Evolutionary conservation across 2,797 vertebrate species (phyloP), one percentile per base, ranked within the genome.

Genomic region (Enteromius mattozi): DNA sequence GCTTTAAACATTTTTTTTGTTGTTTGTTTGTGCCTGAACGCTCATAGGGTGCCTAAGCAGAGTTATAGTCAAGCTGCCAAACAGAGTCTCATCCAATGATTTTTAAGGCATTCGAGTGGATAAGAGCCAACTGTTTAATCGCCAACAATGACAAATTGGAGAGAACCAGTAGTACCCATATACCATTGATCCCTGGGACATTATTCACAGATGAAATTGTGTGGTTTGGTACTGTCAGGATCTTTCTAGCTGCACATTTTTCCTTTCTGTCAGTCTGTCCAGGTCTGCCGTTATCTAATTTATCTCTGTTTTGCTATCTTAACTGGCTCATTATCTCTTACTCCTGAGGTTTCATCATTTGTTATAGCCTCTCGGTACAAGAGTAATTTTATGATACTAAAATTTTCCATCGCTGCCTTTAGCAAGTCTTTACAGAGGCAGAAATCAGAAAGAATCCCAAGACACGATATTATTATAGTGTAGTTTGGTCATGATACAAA

Each of bases 291-390:
- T 69, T 35, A 69, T 78, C 63, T 78, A n/a, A 59, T 83, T 45
- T 69, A 78, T 69, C 24, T 69, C 17, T 59, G 33, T 54, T 76
- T 69, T 68, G 63, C 82, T 59, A 83, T 35, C 82, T 45, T 83
- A 77, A 83, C 82, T 47, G 65, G 24, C 63, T 70, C 75, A 61
- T 83, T 61, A 83, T 78, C 74, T 78, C 49, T 19, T 61, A n/a
- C 75, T 59, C 74, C 37, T 78, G 82, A 83, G 63, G 77, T 83
- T 83, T 83, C 63, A 78, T 83, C 27, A 78, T 83, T 56, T 83
- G 45, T 77, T 78, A 14, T 77, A 78, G 33, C 81, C 61, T 40
- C 42, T 54, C 59, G 27, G 35, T 70, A 24, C 49, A 45, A 54
- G 33, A 42, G 74, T 83, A 70, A 83, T 83, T 69, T 68, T 69